A percentile compares a stretch with the other conserved stretches of the same genome.
Evolutionary conservation across 2,113 vertebrate genomes (phyloP).

Genomic region (Tragelaphus strepsiceros): DNA sequence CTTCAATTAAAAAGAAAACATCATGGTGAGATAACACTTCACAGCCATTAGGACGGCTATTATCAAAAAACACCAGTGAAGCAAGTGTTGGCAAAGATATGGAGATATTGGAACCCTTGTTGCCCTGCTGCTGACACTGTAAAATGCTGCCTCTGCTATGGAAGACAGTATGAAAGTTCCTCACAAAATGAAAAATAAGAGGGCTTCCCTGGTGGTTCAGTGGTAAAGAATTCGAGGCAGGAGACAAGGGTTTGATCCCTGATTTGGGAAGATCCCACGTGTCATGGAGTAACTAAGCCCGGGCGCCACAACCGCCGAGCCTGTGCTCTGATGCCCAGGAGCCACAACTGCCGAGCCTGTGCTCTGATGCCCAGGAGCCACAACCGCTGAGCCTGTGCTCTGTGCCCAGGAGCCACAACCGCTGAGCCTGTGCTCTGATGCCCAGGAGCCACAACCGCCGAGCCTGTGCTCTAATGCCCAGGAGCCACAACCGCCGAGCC

Average conservation of each 20-base stretch:
- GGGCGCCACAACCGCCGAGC: background rate
- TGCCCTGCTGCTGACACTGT: too few species aligned
- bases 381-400: background rate
- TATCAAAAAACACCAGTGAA: background rate
- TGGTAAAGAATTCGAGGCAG: background rate
- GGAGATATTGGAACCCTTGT: background rate
- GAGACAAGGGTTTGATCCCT: background rate
- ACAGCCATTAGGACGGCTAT: background rate
- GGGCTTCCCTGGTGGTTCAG: background rate
- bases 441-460: too few species aligned
- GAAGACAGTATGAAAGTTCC: background rate
- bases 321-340: fast-evolving
- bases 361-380: background rate
- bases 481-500: background rate
- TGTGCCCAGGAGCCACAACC: background rate
- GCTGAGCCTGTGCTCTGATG: background rate
- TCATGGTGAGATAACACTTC: background rate
- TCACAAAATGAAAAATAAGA: background rate
- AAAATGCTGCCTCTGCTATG: background rate
- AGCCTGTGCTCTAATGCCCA: fast-evolving
- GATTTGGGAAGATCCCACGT: background rate
- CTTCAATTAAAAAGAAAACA: background rate
- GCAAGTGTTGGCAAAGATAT: background rate
- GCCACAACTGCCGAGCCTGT: fast-evolving
- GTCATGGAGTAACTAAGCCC: background rate